These are phyloP conservation scores for Linnaemya vulpina DNA, from an alignment of 2,888 invertebrate genomes.

Conservation along the genomic window DNA sequence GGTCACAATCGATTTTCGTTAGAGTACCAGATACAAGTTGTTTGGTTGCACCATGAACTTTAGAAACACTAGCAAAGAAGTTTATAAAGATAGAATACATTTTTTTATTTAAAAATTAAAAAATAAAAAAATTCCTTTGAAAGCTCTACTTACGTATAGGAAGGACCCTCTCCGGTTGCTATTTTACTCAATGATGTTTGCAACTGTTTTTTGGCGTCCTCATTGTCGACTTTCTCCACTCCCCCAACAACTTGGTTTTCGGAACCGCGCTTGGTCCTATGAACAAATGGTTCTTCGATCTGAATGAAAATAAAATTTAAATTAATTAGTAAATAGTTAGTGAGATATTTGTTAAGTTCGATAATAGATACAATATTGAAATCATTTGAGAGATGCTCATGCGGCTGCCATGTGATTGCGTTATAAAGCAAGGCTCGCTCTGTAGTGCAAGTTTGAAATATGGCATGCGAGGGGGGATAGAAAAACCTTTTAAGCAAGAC, in stretches of 20 bases:
- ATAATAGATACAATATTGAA: too few relatives aligned
- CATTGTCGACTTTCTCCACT: constrained; percentile 63
- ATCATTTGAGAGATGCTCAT: too few relatives aligned
- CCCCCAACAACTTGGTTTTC: constrained; percentile 64
- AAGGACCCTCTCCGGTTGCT: constrained; percentile 78
- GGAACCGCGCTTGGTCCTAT: constrained; percentile 74
- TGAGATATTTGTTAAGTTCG: neutral
- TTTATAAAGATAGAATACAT: neutral
- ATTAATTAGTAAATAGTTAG: neutral
- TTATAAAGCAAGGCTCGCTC: too few relatives aligned
- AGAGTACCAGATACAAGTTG: constrained; percentile 85
- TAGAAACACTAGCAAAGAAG: constrained; percentile 74
- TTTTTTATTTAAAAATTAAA: neutral
- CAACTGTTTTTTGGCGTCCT: constrained; percentile 75
- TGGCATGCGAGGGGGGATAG: too few relatives aligned
- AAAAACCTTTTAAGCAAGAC: too few relatives aligned
- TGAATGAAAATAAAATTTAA: constrained; percentile 11
- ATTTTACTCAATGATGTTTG: constrained; percentile 76
- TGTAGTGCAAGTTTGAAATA: too few relatives aligned
- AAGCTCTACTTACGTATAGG: constrained; percentile 76
- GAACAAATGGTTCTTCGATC: constrained; percentile 67
- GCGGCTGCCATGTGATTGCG: too few relatives aligned
- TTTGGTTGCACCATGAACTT: constrained; percentile 81
- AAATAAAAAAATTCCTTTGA: neutral
- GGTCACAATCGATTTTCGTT: constrained; percentile 85